Percentiles rank a stretch among this genome's conserved stretches.
Conservation (phyloP, 2,113 vertebrate species). For the Apistogramma diplotaenia region DNA sequence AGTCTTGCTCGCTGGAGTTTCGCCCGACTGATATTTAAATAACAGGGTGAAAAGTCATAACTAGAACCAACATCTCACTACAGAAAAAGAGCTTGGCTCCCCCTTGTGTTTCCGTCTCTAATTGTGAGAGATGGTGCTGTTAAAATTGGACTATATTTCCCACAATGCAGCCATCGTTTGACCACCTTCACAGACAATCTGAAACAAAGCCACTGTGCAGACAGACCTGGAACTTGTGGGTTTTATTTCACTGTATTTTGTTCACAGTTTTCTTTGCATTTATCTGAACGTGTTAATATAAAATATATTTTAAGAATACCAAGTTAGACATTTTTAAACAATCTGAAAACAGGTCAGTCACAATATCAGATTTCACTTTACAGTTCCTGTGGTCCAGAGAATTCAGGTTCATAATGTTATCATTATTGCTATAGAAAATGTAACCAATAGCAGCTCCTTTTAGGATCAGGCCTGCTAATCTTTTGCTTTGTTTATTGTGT, state of each 20-base stretch:
- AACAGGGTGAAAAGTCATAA: neutral
- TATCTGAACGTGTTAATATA: neutral
- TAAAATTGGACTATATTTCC: conserved; percentile 21
- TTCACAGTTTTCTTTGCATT: neutral
- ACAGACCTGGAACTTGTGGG: neutral
- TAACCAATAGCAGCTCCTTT: too few relatives aligned
- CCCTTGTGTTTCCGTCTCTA: conserved; percentile 32
- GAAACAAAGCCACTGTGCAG: neutral
- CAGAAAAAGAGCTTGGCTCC: conserved; percentile 33
- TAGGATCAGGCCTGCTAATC: too few relatives aligned
- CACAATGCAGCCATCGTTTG: neutral
- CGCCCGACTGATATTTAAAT: too few relatives aligned
- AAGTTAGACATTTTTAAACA: too few relatives aligned
- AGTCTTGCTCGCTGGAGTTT: neutral
- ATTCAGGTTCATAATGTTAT: too few relatives aligned
- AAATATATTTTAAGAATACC: too few relatives aligned
- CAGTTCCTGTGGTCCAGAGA: too few relatives aligned
- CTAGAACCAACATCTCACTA: neutral
- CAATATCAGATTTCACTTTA: too few relatives aligned
- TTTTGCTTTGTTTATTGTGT: too few relatives aligned
- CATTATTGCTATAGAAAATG: too few relatives aligned
- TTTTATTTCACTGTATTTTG: neutral
- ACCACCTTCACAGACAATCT: neutral
- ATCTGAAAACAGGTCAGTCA: too few relatives aligned
- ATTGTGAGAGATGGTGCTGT: neutral